Evolutionary conservation across 2,888 invertebrate genomes (phyloP).

Genomic region (Zootermopsis nevadensis): DNA sequence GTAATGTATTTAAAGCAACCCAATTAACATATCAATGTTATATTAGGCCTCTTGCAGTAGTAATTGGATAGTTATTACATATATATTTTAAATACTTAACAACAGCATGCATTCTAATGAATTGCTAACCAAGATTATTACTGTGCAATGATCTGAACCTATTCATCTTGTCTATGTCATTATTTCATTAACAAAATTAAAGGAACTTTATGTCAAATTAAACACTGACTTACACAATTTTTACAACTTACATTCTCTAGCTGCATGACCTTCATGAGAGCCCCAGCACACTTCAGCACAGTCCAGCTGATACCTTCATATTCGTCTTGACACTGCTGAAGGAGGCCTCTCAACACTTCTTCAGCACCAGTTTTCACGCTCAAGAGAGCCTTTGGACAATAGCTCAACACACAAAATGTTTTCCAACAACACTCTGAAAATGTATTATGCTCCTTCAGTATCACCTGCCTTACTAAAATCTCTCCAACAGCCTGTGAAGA

Average conservation of each 20-base stretch:
- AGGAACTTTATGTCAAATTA: too few species aligned
- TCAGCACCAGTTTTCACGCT: neutral
- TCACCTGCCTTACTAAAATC: neutral
- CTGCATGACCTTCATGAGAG: neutral
- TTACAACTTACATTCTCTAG: constrained; percentile 6
- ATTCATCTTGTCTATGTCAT: too few species aligned
- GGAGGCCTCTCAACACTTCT: neutral
- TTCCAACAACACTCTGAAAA: neutral
- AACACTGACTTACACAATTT: too few species aligned
- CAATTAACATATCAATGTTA: too few species aligned
- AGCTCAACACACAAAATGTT: neutral
- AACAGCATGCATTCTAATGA: too few species aligned
- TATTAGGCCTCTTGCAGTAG: too few species aligned
- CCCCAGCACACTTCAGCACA: constrained; percentile 9
- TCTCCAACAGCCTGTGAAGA: neutral
- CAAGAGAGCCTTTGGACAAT: constrained; percentile 9
- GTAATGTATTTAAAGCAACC: too few species aligned
- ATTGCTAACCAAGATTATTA: too few species aligned
- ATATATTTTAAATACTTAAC: too few species aligned
- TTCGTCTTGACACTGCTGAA: constrained; percentile 1
- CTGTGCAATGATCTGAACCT: too few species aligned
- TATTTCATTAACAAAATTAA: too few species aligned
- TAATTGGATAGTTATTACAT: too few species aligned
- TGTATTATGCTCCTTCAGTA: neutral
- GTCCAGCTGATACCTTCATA: neutral